Evolutionary conservation across 2,113 vertebrate genomes (phyloP).

Genomic region (Lampris incognitus): DNA sequence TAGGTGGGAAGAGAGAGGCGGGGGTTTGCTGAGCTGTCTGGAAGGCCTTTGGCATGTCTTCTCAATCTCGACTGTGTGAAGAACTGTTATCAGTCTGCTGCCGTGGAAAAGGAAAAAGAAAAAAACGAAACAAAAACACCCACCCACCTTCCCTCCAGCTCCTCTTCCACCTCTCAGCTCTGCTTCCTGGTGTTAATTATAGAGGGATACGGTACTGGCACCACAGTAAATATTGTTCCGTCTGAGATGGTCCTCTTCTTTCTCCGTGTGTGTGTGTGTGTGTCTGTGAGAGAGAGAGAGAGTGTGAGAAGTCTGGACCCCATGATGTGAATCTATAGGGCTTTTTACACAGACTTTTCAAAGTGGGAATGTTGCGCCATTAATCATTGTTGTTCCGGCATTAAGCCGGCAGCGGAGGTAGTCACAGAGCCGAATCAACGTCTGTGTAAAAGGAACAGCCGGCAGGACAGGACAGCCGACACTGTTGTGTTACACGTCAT

Average conservation of each 20-base stretch:
- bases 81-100: constrained; percentile 59
- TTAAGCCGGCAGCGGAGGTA: too few relatives aligned
- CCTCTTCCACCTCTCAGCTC: constrained; percentile 32
- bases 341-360: too few relatives aligned
- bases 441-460: too few relatives aligned
- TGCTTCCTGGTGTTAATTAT: constrained; percentile 74
- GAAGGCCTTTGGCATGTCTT: constrained; percentile 58
- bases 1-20: background rate
- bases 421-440: too few relatives aligned
- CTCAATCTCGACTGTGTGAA: constrained; percentile 30
- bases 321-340: constrained; percentile 55
- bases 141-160: constrained; percentile 35
- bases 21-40: constrained; percentile 48
- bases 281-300: background rate
- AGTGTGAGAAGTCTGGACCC: background rate
- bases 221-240: constrained; percentile 45
- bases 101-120: background rate
- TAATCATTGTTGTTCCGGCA: too few relatives aligned
- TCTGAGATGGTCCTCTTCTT: constrained; percentile 25
- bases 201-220: constrained; percentile 49
- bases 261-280: constrained; percentile 25
- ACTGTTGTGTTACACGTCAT: too few relatives aligned
- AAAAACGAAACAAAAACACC: background rate
- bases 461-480: too few relatives aligned
- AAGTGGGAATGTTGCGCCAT: too few relatives aligned